phyloP scores from a whole-genome alignment of 2,888 invertebrate species.

The Formica aserva region DNA sequence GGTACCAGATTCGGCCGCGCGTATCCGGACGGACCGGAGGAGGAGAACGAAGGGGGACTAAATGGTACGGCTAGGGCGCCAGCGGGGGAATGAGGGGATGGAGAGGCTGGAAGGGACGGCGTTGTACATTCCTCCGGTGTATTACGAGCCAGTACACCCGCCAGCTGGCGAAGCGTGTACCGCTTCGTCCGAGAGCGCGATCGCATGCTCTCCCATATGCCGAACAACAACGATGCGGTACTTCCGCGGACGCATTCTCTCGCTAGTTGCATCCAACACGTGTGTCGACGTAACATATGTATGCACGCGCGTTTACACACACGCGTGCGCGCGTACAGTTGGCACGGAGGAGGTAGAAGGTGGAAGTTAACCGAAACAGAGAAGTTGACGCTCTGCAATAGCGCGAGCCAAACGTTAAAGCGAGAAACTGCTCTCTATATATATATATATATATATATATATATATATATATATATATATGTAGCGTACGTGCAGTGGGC shows the following conservation, averaged over 20 bases:
- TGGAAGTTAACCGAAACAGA: constrained; percentile 49
- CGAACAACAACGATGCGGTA: constrained; percentile 47
- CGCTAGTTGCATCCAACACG: constrained; percentile 32
- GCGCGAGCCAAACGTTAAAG: constrained; percentile 23
- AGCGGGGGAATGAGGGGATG: background rate
- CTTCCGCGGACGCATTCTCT: constrained; percentile 39
- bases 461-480: background rate
- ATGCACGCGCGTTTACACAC: background rate
- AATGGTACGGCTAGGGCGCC: background rate
- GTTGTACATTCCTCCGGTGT: constrained; percentile 60
- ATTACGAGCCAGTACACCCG: constrained; percentile 65
- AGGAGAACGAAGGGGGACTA: constrained; percentile 13
- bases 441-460: background rate
- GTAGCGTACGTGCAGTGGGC: background rate
- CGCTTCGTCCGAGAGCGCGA: constrained; percentile 15
- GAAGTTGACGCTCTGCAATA: constrained; percentile 58
- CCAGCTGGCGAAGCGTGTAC: constrained; percentile 65
- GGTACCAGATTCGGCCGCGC: constrained; percentile 47
- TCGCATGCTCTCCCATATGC: constrained; percentile 65
- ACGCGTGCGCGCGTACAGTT: background rate
- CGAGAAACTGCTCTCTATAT: constrained; percentile 12
- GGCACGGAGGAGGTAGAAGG: background rate
- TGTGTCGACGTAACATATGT: constrained; percentile 46
- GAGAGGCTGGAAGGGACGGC: background rate
- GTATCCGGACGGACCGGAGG: constrained; percentile 28